phyloP scores from a whole-genome alignment of 2,888 invertebrate species.

The Mythimna vitellina region DNA sequence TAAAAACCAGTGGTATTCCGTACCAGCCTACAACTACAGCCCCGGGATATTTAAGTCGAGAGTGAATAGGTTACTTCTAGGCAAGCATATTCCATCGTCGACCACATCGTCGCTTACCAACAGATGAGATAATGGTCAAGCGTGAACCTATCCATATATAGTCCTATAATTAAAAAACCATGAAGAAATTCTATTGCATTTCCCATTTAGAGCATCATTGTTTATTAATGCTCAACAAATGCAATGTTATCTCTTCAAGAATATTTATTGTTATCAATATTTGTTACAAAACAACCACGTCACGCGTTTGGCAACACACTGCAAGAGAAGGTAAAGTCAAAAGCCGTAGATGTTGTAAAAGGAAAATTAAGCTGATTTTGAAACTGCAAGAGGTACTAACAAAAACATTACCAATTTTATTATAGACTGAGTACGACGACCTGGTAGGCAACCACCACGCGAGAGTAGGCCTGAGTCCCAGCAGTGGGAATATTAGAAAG shows the following conservation, averaged over 20 bases:
- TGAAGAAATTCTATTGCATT: conserved; percentile 5
- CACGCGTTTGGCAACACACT: conserved; percentile 3
- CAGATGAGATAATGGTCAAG: too few relatives aligned
- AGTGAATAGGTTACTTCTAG: too few relatives aligned
- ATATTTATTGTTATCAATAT: conserved; percentile 17
- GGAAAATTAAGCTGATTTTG: conserved; percentile 5
- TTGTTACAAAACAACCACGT: conserved; percentile 25
- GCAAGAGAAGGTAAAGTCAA: background rate
- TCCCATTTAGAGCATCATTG: background rate
- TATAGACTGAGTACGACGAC: too few relatives aligned
- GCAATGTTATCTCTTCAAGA: conserved; percentile 17
- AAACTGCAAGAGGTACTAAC: background rate
- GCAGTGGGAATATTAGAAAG: too few relatives aligned
- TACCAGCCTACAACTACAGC: too few relatives aligned
- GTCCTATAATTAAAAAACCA: too few relatives aligned
- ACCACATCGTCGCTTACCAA: too few relatives aligned
- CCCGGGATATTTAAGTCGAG: too few relatives aligned
- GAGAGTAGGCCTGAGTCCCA: too few relatives aligned
- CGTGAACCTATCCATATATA: too few relatives aligned
- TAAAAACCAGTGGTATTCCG: background rate
- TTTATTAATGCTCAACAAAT: conserved; percentile 16
- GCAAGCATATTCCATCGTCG: too few relatives aligned
- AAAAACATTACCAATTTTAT: background rate
- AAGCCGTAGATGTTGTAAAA: conserved; percentile 1
- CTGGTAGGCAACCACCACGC: background rate